Evolutionary conservation across 2,797 vertebrate species (phyloP).

Genomic region (Mus spretus): DNA sequence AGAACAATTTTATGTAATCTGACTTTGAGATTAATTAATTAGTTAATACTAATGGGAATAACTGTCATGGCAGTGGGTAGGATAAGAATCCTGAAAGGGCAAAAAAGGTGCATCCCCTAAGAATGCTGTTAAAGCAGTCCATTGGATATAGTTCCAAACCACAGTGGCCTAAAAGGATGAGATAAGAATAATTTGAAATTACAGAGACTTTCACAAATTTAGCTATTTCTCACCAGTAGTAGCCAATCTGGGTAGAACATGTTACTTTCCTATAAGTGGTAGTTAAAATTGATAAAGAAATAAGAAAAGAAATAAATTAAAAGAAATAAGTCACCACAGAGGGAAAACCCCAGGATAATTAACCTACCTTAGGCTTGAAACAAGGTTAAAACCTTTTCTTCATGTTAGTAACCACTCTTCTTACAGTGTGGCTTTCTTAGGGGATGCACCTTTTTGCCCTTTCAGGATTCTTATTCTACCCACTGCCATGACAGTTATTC

Average conservation of each 20-base stretch:
- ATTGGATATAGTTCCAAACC: constrained; percentile 33
- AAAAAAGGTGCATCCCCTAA: too few species aligned
- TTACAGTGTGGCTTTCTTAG: too few species aligned
- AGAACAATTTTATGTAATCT: constrained; percentile 61
- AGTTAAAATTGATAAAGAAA: background rate
- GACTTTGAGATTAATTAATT: constrained; percentile 75
- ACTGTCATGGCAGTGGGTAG: background rate
- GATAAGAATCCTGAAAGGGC: background rate
- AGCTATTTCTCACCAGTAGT: too few species aligned
- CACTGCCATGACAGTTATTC: background rate
- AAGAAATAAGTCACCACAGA: constrained; percentile 42
- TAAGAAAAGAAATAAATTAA: constrained; percentile 61
- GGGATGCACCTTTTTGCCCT: too few species aligned
- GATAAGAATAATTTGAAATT: background rate
- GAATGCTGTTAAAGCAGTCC: constrained; percentile 64
- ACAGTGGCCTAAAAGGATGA: constrained; percentile 54
- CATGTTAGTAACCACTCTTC: too few species aligned
- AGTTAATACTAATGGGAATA: background rate
- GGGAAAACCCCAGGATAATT: too few species aligned
- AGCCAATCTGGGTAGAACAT: too few species aligned
- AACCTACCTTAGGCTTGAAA: too few species aligned
- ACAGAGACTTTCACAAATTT: too few species aligned
- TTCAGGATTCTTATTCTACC: background rate
- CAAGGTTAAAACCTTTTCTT: too few species aligned
- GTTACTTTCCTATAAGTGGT: too few species aligned